Evolutionary conservation across 2,888 invertebrate species (phyloP), one percentile per base, ranked within the genome.

Genomic region (Geophilus truncorum): DNA sequence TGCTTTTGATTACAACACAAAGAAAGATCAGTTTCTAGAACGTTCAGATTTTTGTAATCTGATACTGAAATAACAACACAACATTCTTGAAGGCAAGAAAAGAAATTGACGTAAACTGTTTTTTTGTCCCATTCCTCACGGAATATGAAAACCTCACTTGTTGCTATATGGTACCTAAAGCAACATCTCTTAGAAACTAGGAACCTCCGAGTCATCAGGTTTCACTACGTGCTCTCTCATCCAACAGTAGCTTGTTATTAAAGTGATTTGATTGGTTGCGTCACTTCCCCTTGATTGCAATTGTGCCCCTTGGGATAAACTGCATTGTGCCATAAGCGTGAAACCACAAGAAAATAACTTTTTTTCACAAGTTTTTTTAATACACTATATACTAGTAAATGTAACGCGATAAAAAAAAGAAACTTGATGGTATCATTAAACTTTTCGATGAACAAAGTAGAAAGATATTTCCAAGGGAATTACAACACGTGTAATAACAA

Each of bases 181-280:
- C 57, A 57, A 21, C 7, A 57, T 18, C 57, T 21, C 57, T 57
- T 57, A 57, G 57, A 57, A 57, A 57, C 57, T 57, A 23, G 57
- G 57, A 23, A n/a, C 57, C 57, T 18, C 23, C n/a, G 57, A 57
- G 57, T 57, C 57, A 57, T 57, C 57, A 57, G 57, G 57, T 57
- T 57, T 57, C 57, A 18, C 57, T 57, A 57, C 57, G 57, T 57
- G 57, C n/a, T 57, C 57, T 57, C 57, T 57, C 57, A 57, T 57
- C 57, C 57, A 57, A 57, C 57, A 57, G 57, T 57, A 57, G 57
- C 57, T 57, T 57, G 57, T 57, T 57, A 57, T 57, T 57, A 57
- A 57, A 57, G 57, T 57, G 57, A 57, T 57, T 57, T 57, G 57
- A 57, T 57, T 57, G 57, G 57, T 57, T 57, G 57, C 57, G n/a